Evolutionary conservation across 2,113 vertebrate species (phyloP).

Genomic region (Phalacrocorax pelagicus): DNA sequence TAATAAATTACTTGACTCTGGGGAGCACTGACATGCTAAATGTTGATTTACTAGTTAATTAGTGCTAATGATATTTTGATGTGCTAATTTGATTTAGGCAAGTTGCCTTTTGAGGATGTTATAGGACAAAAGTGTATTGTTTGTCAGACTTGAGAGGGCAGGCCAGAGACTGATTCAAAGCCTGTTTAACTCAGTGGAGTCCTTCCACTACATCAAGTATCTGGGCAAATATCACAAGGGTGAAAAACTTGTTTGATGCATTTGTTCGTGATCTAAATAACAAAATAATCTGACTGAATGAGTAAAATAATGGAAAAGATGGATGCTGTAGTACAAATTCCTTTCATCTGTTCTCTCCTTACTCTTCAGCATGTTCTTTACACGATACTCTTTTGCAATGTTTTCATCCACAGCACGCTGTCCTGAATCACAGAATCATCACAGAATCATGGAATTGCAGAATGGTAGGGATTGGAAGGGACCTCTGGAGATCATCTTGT

Average conservation of each 20-base stretch:
- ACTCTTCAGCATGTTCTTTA: background rate
- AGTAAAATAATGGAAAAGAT: background rate
- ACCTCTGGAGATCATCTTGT: no score
- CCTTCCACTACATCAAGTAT: background rate
- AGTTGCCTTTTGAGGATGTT: background rate
- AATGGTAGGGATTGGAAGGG: no score
- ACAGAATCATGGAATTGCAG: no score
- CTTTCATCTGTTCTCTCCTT: background rate
- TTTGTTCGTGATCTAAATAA: background rate
- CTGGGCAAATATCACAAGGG: background rate
- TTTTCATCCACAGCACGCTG: background rate
- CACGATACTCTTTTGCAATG: background rate
- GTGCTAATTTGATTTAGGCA: background rate
- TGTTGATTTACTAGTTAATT: background rate
- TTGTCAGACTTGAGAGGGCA: background rate
- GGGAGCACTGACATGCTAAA: background rate
- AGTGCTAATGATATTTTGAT: background rate
- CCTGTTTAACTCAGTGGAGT: background rate
- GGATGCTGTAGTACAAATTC: background rate
- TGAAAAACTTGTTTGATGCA: background rate
- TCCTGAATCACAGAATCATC: background rate
- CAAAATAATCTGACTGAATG: background rate
- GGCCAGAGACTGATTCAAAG: background rate
- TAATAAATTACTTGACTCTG: background rate
- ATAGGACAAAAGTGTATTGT: background rate